Conservation (phyloP, 53 echinoderm and acorn worm genomes). For the Luidia sarsii region DNA sequence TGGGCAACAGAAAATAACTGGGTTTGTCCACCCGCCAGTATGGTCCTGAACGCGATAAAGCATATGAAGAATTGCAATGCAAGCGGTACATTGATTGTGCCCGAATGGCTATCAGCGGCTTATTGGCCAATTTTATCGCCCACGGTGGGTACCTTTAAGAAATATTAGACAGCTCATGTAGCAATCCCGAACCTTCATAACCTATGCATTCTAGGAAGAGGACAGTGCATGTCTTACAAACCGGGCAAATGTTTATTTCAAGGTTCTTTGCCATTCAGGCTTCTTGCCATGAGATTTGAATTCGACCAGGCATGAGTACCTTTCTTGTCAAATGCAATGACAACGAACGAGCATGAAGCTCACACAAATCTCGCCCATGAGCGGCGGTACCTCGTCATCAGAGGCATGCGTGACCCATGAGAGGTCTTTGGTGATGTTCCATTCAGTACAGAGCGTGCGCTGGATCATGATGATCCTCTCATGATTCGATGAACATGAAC, state of each 20-base stretch:
- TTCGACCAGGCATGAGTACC: constrained; percentile 3
- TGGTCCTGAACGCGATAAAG: constrained; percentile 4
- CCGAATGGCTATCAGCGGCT: constrained; percentile 34
- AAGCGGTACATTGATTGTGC: constrained; percentile 46
- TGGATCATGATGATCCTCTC: neutral
- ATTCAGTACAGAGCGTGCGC: too few relatives aligned
- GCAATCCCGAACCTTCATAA: constrained; percentile 7
- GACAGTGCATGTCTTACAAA: constrained; percentile 15
- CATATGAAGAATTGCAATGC: constrained; percentile 21
- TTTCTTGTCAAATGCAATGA: too few relatives aligned
- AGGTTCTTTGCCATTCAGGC: constrained; percentile 7
- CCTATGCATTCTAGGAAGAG: constrained; percentile 24
- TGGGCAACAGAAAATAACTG: constrained; percentile 45
- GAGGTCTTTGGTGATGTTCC: neutral
- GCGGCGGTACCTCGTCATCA: neutral
- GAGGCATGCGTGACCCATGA: neutral
- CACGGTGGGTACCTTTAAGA: constrained; percentile 10
- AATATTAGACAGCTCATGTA: neutral
- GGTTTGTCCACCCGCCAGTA: constrained; percentile 38
- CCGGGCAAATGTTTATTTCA: constrained; percentile 6
- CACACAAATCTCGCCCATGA: too few relatives aligned
- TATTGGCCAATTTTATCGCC: constrained; percentile 42
- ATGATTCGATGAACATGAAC: neutral
- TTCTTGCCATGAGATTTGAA: constrained; percentile 31
- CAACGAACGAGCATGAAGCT: too few relatives aligned